Evolutionary conservation across 2,113 vertebrate species (phyloP).

Genomic region (Sander vitreus): DNA sequence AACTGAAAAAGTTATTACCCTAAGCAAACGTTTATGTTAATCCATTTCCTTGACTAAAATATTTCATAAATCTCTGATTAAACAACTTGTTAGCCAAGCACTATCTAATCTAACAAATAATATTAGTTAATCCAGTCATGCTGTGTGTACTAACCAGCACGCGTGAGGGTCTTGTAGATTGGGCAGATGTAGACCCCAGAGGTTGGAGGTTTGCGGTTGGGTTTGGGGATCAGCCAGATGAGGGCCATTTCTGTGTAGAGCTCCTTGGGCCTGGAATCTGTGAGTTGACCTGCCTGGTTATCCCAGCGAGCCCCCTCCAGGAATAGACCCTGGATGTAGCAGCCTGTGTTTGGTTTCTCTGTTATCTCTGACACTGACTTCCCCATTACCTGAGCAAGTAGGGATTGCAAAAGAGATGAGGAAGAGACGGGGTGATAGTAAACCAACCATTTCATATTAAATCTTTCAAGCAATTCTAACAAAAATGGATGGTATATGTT

Average conservation of each 20-base stretch:
- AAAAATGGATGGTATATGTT: not conserved
- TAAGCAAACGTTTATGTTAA: not conserved
- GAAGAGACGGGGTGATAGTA: not conserved
- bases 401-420: not conserved
- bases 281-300: conserved; percentile 58
- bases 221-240: conserved; percentile 88
- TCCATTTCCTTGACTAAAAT: not conserved
- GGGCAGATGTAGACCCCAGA: conserved; percentile 89
- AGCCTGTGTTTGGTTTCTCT: conserved; percentile 82
- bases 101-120: not conserved
- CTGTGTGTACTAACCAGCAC: conserved; percentile 85
- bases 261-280: conserved; percentile 89
- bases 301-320: conserved; percentile 94
- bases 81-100: not conserved
- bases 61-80: not conserved
- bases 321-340: conserved; percentile 91
- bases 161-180: conserved; percentile 94
- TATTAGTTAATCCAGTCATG: not conserved
- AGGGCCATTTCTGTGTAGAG: conserved; percentile 91
- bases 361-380: conserved; percentile 75
- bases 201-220: conserved; percentile 79
- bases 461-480: not conserved
- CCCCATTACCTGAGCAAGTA: conserved; percentile 83
- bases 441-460: not conserved
- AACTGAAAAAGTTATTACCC: conserved; percentile 9